Conservation (phyloP, 2,888 invertebrate genomes). For the Neoitamus cyanurus region DNA sequence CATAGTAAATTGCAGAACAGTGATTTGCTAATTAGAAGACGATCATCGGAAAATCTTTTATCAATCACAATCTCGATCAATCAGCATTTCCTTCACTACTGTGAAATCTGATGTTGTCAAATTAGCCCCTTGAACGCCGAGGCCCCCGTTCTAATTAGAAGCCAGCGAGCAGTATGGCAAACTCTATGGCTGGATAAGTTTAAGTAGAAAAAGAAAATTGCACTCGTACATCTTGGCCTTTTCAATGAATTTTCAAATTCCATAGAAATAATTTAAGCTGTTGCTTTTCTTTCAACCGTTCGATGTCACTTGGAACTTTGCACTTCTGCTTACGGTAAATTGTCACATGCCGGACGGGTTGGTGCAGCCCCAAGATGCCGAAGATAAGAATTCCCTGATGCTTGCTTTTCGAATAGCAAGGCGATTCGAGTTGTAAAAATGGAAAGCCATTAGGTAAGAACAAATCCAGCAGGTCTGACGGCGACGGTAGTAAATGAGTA, state of each 20-base stretch:
- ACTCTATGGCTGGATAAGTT: neutral
- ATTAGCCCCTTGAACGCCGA: neutral
- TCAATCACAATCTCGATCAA: neutral
- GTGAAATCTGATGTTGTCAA: neutral
- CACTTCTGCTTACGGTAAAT: neutral
- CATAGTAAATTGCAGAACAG: neutral
- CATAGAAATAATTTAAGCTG: neutral
- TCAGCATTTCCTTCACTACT: neutral
- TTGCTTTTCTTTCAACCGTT: neutral
- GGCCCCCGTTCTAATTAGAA: neutral
- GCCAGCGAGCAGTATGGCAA: neutral
- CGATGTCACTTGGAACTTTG: neutral
- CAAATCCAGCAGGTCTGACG: neutral
- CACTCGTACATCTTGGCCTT: neutral
- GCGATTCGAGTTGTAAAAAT: neutral
- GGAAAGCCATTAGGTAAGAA: constrained; percentile 8
- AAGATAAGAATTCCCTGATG: neutral
- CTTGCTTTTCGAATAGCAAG: too few species aligned
- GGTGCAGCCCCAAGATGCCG: neutral
- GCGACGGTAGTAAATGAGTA: neutral
- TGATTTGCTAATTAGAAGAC: neutral
- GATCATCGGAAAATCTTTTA: neutral
- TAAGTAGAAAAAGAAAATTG: neutral
- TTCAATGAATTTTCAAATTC: neutral
- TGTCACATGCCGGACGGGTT: neutral